Conservation (phyloP, 2,113 vertebrate species). For the Pontoporia blainvillei region DNA sequence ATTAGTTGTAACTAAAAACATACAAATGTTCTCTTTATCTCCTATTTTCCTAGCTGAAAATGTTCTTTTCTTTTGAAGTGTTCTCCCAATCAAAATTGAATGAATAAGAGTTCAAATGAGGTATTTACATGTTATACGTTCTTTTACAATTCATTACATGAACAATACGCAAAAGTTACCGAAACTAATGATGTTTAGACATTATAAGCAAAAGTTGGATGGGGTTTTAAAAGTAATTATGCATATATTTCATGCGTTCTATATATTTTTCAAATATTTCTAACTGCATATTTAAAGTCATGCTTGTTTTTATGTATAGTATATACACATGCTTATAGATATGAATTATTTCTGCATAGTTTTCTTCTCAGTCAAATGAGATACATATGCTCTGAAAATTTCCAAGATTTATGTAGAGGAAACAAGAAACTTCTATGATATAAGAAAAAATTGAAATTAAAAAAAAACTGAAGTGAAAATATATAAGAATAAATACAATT, state of each 20-base stretch:
- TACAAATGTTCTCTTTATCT: neutral
- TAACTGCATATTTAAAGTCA: neutral
- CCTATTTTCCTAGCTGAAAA: neutral
- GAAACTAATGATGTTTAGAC: neutral
- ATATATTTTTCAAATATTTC: neutral
- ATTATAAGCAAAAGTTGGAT: neutral
- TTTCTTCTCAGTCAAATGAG: neutral
- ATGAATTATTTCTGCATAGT: neutral
- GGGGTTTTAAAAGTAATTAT: neutral
- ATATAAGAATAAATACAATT: neutral
- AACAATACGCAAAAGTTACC: neutral
- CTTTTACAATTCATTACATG: neutral
- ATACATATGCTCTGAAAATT: neutral
- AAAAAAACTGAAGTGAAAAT: neutral
- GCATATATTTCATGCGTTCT: neutral
- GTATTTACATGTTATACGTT: neutral
- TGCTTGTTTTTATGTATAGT: neutral
- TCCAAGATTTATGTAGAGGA: neutral
- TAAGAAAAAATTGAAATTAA: neutral
- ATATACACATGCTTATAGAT: neutral
- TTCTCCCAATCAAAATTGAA: neutral
- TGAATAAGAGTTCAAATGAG: neutral
- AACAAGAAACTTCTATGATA: neutral
- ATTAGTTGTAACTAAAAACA: neutral
- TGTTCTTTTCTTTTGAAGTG: neutral